Percentiles rank a stretch among this genome's conserved stretches.
Conservation (phyloP, 2,113 vertebrate genomes). For the Pogona vitticeps region DNA sequence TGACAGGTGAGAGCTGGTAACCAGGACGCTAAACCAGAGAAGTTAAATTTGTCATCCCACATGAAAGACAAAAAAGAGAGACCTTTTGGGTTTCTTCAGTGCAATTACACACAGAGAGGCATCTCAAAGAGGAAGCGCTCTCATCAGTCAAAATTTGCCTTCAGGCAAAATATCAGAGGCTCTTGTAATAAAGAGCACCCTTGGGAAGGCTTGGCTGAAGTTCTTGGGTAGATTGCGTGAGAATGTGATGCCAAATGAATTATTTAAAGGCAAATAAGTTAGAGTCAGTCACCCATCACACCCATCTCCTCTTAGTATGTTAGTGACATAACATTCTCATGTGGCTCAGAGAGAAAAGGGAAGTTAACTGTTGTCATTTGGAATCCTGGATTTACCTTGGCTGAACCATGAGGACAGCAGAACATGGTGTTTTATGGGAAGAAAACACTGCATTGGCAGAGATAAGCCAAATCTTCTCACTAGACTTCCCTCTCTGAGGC, state of each 20-base stretch:
- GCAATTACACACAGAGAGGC: constrained; percentile 21
- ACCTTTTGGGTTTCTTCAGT: constrained; percentile 6
- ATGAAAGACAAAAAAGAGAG: not conserved
- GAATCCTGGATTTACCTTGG: constrained; percentile 37
- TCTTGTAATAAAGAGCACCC: constrained; percentile 19
- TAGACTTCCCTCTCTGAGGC: not conserved
- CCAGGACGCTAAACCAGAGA: not conserved
- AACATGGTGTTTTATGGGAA: too few species aligned
- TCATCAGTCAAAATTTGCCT: constrained; percentile 33
- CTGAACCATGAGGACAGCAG: constrained; percentile 38
- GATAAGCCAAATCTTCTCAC: not conserved
- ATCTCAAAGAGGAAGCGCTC: constrained; percentile 25
- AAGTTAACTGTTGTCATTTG: constrained; percentile 41
- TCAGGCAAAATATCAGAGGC: not conserved
- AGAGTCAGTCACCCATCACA: constrained; percentile 15
- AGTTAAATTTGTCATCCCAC: not conserved
- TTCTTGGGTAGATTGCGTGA: constrained; percentile 3
- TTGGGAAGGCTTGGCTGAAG: not conserved
- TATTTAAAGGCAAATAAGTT: constrained; percentile 38
- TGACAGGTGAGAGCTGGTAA: not conserved
- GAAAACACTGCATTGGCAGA: constrained; percentile 26
- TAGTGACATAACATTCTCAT: constrained; percentile 1
- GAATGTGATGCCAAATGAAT: constrained; percentile 4
- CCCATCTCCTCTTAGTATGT: not conserved
- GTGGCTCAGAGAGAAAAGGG: constrained; percentile 13